These are phyloP conservation scores for Fragum whitleyi DNA, from an alignment of 2,888 invertebrate species.

Conservation along the genomic window DNA sequence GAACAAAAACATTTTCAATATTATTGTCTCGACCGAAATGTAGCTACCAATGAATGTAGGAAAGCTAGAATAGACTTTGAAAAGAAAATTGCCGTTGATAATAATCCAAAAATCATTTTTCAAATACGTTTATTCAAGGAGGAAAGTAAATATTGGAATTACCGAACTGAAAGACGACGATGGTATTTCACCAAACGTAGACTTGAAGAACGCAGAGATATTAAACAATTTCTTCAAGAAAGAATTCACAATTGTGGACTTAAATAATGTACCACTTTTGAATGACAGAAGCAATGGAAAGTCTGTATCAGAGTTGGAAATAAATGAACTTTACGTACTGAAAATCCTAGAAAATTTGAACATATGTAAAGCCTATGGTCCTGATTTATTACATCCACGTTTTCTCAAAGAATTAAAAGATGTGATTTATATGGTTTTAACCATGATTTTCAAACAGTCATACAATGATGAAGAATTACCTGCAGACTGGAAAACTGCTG, in stretches of 20 bases:
- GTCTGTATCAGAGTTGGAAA: neutral
- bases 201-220: slow-evolving; percentile 23
- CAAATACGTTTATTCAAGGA: slow-evolving; percentile 22
- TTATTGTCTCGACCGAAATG: slow-evolving; percentile 4
- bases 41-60: slow-evolving; percentile 23
- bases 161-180: slow-evolving; percentile 16
- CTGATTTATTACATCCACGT: slow-evolving; percentile 5
- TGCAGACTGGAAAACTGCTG: slow-evolving; percentile 11
- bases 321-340: slow-evolving; percentile 3
- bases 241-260: slow-evolving; percentile 11
- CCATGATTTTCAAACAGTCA: slow-evolving; percentile 5
- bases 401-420: slow-evolving; percentile 10
- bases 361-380: slow-evolving; percentile 14
- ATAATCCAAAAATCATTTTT: slow-evolving; percentile 31
- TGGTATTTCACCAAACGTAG: neutral
- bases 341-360: slow-evolving; percentile 21
- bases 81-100: slow-evolving; percentile 1
- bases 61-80: slow-evolving; percentile 26
- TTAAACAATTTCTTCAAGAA: slow-evolving; percentile 24
- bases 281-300: slow-evolving; percentile 27
- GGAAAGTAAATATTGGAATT: slow-evolving; percentile 20
- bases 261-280: neutral
- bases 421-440: neutral
- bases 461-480: neutral
- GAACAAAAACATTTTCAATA: slow-evolving; percentile 8